Conservation (phyloP, 2,797 vertebrate species). For the Pseudochirops corinnae region DNA sequence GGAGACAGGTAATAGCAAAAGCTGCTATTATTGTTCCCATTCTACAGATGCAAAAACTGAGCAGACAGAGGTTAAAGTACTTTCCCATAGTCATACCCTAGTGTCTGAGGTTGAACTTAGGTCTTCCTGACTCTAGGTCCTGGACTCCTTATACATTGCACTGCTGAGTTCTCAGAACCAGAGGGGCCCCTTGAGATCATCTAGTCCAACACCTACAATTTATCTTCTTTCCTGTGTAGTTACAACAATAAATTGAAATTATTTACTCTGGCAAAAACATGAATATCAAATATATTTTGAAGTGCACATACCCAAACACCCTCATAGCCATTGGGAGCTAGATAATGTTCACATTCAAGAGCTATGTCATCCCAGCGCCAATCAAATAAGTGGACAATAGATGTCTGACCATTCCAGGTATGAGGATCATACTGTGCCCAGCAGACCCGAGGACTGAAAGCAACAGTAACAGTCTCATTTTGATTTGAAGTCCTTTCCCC, state of each 20-base stretch:
- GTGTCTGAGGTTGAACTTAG: neutral
- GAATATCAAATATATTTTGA: neutral
- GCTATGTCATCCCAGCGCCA: constrained; percentile 96
- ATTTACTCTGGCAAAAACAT: neutral
- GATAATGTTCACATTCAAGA: constrained; percentile 92
- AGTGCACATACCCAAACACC: constrained; percentile 92
- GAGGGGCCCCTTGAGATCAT: neutral
- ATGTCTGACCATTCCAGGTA: constrained; percentile 82
- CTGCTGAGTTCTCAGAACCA: neutral
- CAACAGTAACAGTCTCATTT: constrained; percentile 89
- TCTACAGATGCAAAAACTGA: neutral
- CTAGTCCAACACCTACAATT: neutral
- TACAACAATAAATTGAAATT: neutral
- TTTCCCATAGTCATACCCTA: neutral
- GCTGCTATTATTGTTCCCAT: neutral
- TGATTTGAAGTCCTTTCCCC: neutral
- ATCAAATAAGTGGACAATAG: constrained; percentile 96
- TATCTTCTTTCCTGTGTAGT: neutral
- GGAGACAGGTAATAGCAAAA: neutral
- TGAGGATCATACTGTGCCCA: constrained; percentile 89
- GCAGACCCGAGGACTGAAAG: constrained; percentile 82
- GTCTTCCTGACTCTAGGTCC: neutral
- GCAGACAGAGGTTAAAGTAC: neutral
- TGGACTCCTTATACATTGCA: neutral
- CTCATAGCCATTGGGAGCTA: constrained; percentile 92